Conservation (phyloP, 2,888 invertebrate species). For the Tryphoninae sp. region DNA sequence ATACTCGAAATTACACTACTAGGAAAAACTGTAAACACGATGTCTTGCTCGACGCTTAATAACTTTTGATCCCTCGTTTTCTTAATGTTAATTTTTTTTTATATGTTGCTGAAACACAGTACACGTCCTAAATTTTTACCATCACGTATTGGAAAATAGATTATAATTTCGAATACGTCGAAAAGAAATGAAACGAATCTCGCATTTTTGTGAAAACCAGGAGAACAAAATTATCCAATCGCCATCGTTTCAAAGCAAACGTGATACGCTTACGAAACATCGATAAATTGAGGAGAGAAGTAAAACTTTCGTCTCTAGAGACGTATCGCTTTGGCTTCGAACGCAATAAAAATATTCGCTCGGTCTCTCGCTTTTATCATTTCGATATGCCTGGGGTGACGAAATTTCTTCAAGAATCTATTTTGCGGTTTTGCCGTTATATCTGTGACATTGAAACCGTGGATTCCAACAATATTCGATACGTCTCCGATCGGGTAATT, state of each 20-base stretch:
- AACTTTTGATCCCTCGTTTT: no score
- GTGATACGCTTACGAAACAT: constrained; percentile 29
- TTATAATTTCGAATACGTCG: neutral
- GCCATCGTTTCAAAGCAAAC: constrained; percentile 33
- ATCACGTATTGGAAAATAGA: neutral
- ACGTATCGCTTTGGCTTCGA: constrained; percentile 30
- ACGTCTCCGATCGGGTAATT: constrained; percentile 25
- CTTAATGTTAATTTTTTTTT: no score
- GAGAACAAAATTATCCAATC: neutral
- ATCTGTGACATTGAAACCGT: constrained; percentile 8
- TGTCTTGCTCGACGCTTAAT: no score
- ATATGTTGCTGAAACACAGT: neutral
- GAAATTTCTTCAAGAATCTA: constrained; percentile 24
- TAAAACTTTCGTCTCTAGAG: constrained; percentile 9
- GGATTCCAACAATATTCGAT: neutral
- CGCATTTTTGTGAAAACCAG: neutral
- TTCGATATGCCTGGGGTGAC: constrained; percentile 11
- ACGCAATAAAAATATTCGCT: constrained; percentile 22
- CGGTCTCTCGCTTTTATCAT: neutral
- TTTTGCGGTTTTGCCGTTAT: constrained; percentile 3
- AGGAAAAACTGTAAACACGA: no score
- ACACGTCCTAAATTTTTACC: neutral
- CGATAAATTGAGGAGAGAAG: neutral
- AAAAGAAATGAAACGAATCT: neutral
- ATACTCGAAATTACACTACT: no score